Evolutionary conservation across 2,888 invertebrate genomes (phyloP).

Genomic region (Drosophila glabriapex): DNA sequence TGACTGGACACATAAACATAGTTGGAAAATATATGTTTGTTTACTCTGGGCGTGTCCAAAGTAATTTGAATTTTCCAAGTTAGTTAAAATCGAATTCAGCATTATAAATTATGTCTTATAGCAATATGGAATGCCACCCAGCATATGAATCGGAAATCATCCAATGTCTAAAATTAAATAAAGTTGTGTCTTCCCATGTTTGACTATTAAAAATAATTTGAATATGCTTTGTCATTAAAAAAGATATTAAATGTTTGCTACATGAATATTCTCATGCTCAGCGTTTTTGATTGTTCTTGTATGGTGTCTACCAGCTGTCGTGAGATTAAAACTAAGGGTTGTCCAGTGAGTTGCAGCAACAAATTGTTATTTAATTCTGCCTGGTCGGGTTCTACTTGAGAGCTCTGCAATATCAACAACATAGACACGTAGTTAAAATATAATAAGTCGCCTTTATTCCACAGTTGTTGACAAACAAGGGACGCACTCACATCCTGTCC

Average conservation of each 20-base stretch:
- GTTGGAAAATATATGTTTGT: background rate
- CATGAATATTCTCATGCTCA: constrained; percentile 4
- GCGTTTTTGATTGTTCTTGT: background rate
- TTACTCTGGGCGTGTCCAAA: background rate
- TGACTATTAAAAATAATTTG: constrained; percentile 12
- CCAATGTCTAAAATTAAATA: background rate
- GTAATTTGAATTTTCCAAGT: background rate
- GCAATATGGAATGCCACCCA: background rate
- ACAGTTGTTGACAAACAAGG: constrained; percentile 75
- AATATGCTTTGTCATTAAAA: constrained; percentile 14
- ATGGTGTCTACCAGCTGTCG: background rate
- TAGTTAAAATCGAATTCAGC: background rate
- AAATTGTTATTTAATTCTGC: constrained; percentile 60
- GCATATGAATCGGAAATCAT: background rate
- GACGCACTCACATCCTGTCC: constrained; percentile 72
- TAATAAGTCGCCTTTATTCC: constrained; percentile 62
- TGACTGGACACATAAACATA: background rate
- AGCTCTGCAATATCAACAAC: constrained; percentile 35
- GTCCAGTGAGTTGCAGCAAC: constrained; percentile 21
- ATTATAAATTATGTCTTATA: background rate
- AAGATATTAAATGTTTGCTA: constrained; percentile 5
- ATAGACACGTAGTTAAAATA: constrained; percentile 60
- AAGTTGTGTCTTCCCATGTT: constrained; percentile 1
- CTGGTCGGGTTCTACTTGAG: constrained; percentile 32
- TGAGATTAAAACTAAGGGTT: constrained; percentile 1